Evolutionary conservation across 2,113 vertebrate genomes (phyloP).

Genomic region (Perca flavescens): DNA sequence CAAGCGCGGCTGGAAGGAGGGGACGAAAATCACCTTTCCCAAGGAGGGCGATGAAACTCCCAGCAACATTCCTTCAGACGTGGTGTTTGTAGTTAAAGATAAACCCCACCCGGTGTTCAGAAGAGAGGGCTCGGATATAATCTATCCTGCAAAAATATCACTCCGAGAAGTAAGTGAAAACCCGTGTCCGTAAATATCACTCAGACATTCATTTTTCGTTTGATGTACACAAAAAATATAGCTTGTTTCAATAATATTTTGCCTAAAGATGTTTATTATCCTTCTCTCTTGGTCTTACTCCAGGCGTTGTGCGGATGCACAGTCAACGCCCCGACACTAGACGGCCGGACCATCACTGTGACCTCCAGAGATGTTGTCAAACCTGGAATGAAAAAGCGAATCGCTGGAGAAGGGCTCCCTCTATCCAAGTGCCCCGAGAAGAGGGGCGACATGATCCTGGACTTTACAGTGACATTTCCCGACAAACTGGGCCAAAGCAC

Average conservation of each 20-base stretch:
- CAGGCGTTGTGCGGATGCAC: conserved; percentile 95
- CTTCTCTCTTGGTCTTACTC: not conserved
- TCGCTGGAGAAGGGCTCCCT: conserved; percentile 92
- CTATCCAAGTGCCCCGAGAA: conserved; percentile 90
- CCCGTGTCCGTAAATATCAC: not conserved
- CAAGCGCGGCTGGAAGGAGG: conserved; percentile 94
- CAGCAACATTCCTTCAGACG: conserved; percentile 92
- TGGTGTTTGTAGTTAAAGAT: conserved; percentile 96
- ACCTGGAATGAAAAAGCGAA: conserved; percentile 90
- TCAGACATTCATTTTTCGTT: not conserved
- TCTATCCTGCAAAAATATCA: conserved; percentile 91
- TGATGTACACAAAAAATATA: not conserved
- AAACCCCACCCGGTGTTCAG: conserved; percentile 91
- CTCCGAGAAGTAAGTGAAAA: conserved; percentile 89
- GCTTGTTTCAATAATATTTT: not conserved
- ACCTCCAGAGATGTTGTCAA: conserved; percentile 91
- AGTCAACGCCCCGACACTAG: conserved; percentile 90
- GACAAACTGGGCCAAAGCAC: conserved; percentile 87
- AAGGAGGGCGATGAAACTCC: conserved; percentile 94
- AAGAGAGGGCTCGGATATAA: conserved; percentile 92
- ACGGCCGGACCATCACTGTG: conserved; percentile 89
- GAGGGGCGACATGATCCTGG: conserved; percentile 92
- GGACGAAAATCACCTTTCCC: conserved; percentile 97
- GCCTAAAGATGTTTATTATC: not conserved
- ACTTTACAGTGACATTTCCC: conserved; percentile 91